These are phyloP conservation scores for Trachymyrmex septentrionalis DNA, from an alignment of 1,140 invertebrate species.

Conservation along the genomic window DNA sequence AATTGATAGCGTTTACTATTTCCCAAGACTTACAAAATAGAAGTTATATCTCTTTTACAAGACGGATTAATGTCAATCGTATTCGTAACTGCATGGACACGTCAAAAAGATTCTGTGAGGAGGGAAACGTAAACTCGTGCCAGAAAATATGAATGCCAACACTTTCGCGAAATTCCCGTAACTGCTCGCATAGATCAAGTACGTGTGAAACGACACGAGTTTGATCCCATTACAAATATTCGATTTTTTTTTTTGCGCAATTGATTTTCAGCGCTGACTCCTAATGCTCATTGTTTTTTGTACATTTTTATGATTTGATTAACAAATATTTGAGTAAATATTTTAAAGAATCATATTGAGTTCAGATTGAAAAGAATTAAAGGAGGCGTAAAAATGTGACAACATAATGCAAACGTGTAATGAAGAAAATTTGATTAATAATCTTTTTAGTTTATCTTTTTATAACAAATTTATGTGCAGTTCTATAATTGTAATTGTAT, in stretches of 20 bases:
- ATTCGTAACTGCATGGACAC: background rate
- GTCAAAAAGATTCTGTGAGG: background rate
- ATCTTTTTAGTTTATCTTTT: background rate
- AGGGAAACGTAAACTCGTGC: background rate
- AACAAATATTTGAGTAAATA: constrained; percentile 7
- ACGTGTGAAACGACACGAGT: background rate
- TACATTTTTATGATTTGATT: background rate
- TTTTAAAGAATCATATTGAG: background rate
- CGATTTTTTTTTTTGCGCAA: no score
- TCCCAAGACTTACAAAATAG: background rate
- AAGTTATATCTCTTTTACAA: background rate
- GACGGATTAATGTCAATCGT: background rate
- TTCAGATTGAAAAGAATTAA: background rate
- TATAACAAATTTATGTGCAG: background rate
- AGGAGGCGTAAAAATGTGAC: background rate
- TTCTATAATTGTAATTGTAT: background rate
- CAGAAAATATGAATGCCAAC: background rate
- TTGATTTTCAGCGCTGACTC: no score
- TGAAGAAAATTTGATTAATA: background rate
- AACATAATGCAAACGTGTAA: background rate
- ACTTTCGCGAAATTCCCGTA: constrained; percentile 11
- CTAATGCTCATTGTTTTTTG: no score
- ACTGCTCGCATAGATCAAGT: background rate
- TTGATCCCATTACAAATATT: background rate
- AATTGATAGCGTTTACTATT: constrained; percentile 14